A percentile compares a stretch with the other conserved stretches of the same genome.
Conservation (phyloP, 2,797 vertebrate genomes). For the Cuniculus paca region DNA sequence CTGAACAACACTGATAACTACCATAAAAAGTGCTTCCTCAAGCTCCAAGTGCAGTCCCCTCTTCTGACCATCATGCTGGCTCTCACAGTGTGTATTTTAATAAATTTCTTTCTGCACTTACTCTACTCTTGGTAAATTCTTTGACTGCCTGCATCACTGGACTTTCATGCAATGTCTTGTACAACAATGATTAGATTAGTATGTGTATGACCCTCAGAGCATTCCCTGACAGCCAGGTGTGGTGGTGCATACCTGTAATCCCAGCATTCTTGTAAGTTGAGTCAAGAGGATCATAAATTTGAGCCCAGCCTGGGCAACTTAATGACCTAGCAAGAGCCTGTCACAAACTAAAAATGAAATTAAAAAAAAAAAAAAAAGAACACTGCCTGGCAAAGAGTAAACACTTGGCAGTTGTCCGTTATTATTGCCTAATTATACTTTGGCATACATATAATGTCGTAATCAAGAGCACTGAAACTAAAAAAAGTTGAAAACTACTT, state of each 20-base stretch:
- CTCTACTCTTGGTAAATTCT: background rate
- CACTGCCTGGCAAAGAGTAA: background rate
- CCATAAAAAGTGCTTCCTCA: background rate
- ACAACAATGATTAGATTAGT: background rate
- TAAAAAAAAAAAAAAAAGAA: background rate
- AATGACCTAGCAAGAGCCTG: background rate
- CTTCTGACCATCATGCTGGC: background rate
- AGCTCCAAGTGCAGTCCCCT: background rate
- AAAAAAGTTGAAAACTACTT: background rate
- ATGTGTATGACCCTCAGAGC: background rate
- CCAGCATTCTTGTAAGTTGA: background rate
- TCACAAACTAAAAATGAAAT: background rate
- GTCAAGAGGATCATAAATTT: background rate
- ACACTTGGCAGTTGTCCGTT: background rate
- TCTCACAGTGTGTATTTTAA: background rate
- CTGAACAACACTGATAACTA: too few relatives aligned
- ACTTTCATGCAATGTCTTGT: background rate
- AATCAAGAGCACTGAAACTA: background rate
- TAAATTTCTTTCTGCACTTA: background rate
- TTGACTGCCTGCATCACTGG: background rate
- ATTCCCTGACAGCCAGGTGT: background rate
- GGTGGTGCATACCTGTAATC: background rate
- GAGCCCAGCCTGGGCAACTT: background rate
- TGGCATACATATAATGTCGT: background rate
- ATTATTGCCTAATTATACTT: background rate